These are phyloP conservation scores for Indicator indicator DNA, from an alignment of 2,113 vertebrate species.

Conservation along the genomic window DNA sequence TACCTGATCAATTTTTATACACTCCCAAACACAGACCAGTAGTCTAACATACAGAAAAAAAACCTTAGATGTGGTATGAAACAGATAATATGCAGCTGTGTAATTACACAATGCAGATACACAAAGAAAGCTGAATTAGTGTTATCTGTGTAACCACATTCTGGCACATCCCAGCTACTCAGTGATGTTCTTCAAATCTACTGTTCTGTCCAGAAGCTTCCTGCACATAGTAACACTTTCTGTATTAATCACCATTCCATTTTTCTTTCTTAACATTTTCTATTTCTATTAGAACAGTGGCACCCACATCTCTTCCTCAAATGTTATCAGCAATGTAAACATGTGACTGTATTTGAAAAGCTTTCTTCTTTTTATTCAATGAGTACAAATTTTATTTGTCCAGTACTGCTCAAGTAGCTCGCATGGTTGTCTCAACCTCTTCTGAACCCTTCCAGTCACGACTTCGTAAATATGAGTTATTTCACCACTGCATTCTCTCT, in stretches of 20 bases:
- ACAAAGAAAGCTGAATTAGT: not conserved
- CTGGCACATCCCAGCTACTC: not conserved
- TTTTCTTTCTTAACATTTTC: not conserved
- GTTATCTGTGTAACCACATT: not conserved
- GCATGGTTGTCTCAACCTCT: not conserved
- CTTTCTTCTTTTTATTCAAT: not conserved
- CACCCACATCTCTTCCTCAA: not conserved
- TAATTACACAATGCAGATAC: not conserved
- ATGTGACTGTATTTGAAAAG: not conserved
- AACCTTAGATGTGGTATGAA: not conserved
- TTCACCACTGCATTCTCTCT: not conserved
- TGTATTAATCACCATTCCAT: not conserved
- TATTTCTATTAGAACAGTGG: not conserved
- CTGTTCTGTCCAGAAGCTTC: not conserved
- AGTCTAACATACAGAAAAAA: not conserved
- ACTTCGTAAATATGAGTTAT: not conserved
- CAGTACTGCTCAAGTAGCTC: not conserved
- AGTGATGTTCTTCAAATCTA: not conserved
- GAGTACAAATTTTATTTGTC: accelerated
- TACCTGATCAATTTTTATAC: not conserved
- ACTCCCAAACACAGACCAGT: not conserved
- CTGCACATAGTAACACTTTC: not conserved
- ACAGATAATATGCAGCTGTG: not conserved
- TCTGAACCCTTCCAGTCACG: not conserved
- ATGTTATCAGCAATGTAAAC: not conserved